Percentiles rank a stretch among this genome's conserved stretches.
Evolutionary conservation across 2,113 vertebrate species (phyloP).

Genomic region (Fregetta grallaria): DNA sequence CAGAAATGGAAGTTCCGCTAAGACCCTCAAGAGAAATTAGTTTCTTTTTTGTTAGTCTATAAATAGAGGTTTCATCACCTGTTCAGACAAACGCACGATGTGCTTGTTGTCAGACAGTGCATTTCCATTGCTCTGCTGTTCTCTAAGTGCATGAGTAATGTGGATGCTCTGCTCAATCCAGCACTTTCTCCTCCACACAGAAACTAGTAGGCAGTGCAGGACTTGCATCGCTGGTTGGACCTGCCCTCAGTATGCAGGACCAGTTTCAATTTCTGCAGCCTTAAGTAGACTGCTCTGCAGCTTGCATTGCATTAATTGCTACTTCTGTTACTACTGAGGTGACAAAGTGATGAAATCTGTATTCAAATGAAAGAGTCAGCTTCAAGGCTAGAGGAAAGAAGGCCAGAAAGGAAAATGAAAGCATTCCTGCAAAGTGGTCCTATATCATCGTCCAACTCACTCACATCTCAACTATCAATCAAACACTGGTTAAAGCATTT

Average conservation of each 20-base stretch:
- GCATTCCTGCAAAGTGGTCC: background rate
- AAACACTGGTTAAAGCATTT: background rate
- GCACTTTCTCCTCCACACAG: background rate
- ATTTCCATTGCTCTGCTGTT: background rate
- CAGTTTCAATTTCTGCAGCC: background rate
- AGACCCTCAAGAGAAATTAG: background rate
- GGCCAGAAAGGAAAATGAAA: constrained; percentile 9
- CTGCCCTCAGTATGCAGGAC: background rate
- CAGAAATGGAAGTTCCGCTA: background rate
- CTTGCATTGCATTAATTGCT: background rate
- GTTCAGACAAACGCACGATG: fast-evolving
- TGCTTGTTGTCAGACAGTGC: background rate
- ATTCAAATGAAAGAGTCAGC: background rate
- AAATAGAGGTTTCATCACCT: background rate
- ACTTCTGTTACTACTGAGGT: background rate
- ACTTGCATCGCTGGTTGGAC: background rate
- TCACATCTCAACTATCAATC: background rate
- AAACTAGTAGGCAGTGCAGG: background rate
- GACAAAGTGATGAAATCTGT: background rate
- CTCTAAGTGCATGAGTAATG: background rate
- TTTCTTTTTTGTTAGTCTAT: background rate
- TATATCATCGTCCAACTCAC: background rate
- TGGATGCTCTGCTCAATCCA: background rate
- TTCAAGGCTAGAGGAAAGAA: background rate
- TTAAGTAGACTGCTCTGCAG: background rate